Evolutionary conservation across 2,113 vertebrate species (phyloP).

Genomic region (Haemorhous mexicanus): DNA sequence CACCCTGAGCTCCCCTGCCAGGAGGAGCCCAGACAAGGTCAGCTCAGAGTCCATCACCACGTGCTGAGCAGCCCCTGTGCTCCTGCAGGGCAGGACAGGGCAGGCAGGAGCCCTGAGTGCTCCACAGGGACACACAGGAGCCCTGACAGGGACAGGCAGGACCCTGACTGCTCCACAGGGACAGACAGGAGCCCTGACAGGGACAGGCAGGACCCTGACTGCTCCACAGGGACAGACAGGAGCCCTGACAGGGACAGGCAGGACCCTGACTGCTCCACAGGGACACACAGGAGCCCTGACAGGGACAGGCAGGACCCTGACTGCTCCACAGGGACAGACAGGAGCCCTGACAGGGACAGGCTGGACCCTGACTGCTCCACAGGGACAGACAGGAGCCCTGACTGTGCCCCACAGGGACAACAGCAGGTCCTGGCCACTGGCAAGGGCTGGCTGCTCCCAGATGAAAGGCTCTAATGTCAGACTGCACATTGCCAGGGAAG

Average conservation of each 20-base stretch:
- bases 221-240: too few species aligned
- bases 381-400: not conserved
- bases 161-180: too few species aligned
- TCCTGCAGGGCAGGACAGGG: not conserved
- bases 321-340: not conserved
- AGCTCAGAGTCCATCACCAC: not conserved
- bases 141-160: too few species aligned
- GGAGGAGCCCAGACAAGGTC: not conserved
- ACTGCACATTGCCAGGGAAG: not conserved
- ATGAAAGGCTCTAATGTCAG: not conserved
- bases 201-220: too few species aligned
- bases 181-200: too few species aligned
- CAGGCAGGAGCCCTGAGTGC: not conserved
- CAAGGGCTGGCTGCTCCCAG: not conserved
- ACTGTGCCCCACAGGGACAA: not conserved
- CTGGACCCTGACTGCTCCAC: not conserved
- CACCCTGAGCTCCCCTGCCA: not conserved
- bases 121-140: not conserved
- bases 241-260: too few species aligned
- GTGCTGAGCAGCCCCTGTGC: not conserved
- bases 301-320: not conserved
- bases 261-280: too few species aligned
- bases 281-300: too few species aligned
- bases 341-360: too few species aligned
- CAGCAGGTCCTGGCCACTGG: not conserved